Evolutionary conservation across 2,113 vertebrate genomes (phyloP).

Genomic region (Hemichromis elongatus): DNA sequence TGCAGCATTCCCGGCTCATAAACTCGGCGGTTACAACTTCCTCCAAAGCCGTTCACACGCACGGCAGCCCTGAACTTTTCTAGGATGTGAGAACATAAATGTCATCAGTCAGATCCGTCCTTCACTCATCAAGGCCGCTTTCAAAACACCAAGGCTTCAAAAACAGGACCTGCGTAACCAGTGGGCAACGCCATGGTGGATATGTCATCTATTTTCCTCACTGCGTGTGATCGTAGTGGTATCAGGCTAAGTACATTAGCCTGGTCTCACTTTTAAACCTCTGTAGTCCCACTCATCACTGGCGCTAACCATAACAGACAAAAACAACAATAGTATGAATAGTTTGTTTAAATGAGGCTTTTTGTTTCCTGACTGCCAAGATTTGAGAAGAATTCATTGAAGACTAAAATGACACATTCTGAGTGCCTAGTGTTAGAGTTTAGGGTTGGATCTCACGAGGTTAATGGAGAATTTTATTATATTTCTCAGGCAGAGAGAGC

Average conservation of each 20-base stretch:
- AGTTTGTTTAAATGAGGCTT: accelerated
- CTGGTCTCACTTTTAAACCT: neutral
- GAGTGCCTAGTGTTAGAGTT: neutral
- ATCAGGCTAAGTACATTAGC: neutral
- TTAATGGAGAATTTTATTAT: neutral
- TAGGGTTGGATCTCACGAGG: neutral
- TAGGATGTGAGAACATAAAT: neutral
- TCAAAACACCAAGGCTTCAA: neutral
- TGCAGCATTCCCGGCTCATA: neutral
- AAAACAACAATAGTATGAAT: neutral
- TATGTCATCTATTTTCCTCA: neutral
- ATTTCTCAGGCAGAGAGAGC: neutral
- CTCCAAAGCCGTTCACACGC: neutral
- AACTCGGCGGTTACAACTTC: neutral
- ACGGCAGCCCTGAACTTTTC: neutral
- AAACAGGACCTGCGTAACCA: neutral
- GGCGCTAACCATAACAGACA: neutral
- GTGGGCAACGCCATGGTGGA: neutral
- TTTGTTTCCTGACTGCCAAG: neutral
- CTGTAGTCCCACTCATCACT: neutral
- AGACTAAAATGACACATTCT: neutral
- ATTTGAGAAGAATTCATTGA: neutral
- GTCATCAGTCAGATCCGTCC: neutral
- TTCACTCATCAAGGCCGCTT: neutral
- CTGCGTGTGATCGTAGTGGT: neutral